Conservation (phyloP, 2,888 invertebrate species). For the Euplexia lucipara region DNA sequence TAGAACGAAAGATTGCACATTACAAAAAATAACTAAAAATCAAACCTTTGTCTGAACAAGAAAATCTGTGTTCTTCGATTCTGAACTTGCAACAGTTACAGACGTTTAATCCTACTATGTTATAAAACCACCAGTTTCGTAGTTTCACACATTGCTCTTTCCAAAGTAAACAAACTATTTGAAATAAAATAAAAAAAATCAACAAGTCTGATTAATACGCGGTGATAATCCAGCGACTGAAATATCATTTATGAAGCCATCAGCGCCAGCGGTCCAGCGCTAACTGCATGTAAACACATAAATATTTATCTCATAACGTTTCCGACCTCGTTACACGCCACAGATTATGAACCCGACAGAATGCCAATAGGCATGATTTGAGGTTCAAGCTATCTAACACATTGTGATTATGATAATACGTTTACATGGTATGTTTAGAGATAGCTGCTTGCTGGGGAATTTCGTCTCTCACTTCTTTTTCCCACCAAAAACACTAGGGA, state of each 20-base stretch:
- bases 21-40: too few relatives aligned
- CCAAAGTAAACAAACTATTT: conserved; percentile 24
- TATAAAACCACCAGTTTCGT: background rate
- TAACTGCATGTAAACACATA: conserved; percentile 67
- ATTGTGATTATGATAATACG: too few relatives aligned
- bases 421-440: too few relatives aligned
- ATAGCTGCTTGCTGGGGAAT: too few relatives aligned
- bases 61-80: too few relatives aligned
- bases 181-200: conserved; percentile 46
- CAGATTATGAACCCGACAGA: conserved; percentile 28
- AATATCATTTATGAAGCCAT: conserved; percentile 64
- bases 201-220: conserved; percentile 53
- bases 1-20: too few relatives aligned
- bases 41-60: too few relatives aligned
- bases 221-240: conserved; percentile 51
- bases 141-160: background rate
- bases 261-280: conserved; percentile 53
- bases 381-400: too few relatives aligned
- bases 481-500: too few relatives aligned
- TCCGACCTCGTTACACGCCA: conserved; percentile 57
- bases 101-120: too few relatives aligned
- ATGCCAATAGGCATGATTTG: background rate
- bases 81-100: too few relatives aligned
- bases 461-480: too few relatives aligned
- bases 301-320: conserved; percentile 63